A percentile compares a stretch with the other conserved stretches of the same genome.
Conservation (phyloP, 2,888 invertebrate genomes). For the Ypsolopha sequella region DNA sequence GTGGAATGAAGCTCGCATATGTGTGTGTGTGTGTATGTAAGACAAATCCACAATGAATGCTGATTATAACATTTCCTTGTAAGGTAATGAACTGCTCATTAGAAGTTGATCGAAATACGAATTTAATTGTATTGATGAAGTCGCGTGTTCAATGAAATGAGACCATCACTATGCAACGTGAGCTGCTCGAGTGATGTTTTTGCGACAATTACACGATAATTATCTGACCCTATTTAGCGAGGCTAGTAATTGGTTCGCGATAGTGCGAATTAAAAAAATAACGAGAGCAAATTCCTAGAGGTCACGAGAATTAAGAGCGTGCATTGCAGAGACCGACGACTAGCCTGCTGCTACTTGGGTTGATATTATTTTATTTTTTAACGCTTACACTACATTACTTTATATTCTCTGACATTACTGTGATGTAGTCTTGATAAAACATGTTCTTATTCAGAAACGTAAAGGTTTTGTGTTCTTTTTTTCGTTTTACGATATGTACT, state of each 20-base stretch:
- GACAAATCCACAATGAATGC: not conserved
- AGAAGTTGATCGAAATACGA: not conserved
- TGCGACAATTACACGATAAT: slow-evolving; percentile 10
- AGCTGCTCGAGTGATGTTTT: slow-evolving; percentile 2
- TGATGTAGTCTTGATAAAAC: too few species aligned
- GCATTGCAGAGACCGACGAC: too few species aligned
- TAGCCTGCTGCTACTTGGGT: too few species aligned
- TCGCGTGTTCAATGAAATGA: not conserved
- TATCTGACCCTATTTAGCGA: slow-evolving; percentile 12
- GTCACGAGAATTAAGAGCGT: not conserved
- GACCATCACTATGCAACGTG: slow-evolving; percentile 1
- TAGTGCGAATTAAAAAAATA: slow-evolving; percentile 12
- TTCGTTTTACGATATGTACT: too few species aligned
- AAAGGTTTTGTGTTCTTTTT: too few species aligned
- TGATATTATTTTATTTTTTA: too few species aligned
- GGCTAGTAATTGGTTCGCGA: slow-evolving; percentile 15
- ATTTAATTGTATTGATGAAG: not conserved
- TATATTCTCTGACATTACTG: too few species aligned
- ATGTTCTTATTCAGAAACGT: too few species aligned
- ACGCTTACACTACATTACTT: too few species aligned
- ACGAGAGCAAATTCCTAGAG: slow-evolving; percentile 14
- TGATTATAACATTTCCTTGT: not conserved
- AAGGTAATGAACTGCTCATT: not conserved
- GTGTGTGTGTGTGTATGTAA: not conserved
- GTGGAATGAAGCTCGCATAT: not conserved